Conservation (phyloP, 2,888 invertebrate species). For the Bursaphelenchus okinawaensis region DNA sequence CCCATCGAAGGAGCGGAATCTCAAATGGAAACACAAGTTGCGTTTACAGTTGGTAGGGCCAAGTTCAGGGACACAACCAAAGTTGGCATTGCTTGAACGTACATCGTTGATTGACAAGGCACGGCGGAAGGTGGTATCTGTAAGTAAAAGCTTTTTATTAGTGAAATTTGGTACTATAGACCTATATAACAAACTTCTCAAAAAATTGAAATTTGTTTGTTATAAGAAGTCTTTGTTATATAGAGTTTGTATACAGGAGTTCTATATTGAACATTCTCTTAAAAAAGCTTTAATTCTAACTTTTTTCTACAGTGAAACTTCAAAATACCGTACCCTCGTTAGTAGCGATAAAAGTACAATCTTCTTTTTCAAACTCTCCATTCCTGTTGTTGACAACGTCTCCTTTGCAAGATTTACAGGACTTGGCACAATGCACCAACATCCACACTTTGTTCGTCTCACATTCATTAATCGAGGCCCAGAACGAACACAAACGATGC, state of each 20-base stretch:
- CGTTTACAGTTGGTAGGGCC: slow-evolving; percentile 42
- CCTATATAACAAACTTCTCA: no score
- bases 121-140: slow-evolving; percentile 31
- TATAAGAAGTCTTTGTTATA: no score
- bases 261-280: no score
- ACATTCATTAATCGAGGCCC: slow-evolving; percentile 54
- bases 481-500: slow-evolving; percentile 53
- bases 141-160: no score
- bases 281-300: no score
- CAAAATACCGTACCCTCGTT: slow-evolving; percentile 50
- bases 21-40: slow-evolving; percentile 53
- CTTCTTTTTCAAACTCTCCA: slow-evolving; percentile 45
- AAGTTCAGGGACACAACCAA: slow-evolving; percentile 51
- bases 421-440: slow-evolving; percentile 51
- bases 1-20: slow-evolving; percentile 54
- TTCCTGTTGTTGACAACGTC: slow-evolving; percentile 9
- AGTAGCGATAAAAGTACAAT: slow-evolving; percentile 54
- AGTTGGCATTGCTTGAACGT: slow-evolving; percentile 49
- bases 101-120: slow-evolving; percentile 53
- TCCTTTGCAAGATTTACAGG: slow-evolving; percentile 56
- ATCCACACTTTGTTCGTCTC: slow-evolving; percentile 57
- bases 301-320: slow-evolving; percentile 15
- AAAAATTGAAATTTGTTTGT: neutral
- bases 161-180: no score
- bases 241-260: no score